Base-by-base conservation (phyloP, 2,797 vertebrate species). In the Enoplosus armatus region DNA sequence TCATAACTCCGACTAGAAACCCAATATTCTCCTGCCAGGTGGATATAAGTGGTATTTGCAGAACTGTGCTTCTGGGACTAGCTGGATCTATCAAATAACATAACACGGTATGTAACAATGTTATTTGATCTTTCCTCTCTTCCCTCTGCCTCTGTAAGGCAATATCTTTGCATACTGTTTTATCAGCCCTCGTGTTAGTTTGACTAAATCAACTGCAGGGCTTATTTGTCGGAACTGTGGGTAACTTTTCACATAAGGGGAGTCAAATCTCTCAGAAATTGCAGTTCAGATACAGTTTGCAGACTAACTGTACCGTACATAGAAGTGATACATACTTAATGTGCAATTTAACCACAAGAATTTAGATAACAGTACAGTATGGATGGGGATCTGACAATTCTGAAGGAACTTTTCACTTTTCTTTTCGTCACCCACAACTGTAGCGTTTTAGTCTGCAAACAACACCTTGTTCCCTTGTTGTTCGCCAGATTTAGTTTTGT, bases 11-110 rank as follows among this genome's bases (percentile, higher is more conserved):
- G 79, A 85, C 90, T 82, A 58, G 85, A 87, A 92, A 92, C 83
- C 79, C 84, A 93, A 94, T 93, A 92, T 90, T 86, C 71, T 88
- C 83, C 79, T 84, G 64, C 90, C 84, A 88, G 90, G 91, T 92
- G 75, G 80, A 89, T 91, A 80, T 90, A 90, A 89, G 83, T 89
- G 73, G 72, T 91, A 82, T 93, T 93, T 92, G 92, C 90, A 84
- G 82, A 87, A 83, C 65, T 74, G 77, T 85, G 82, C 89, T 85
- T 87, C 80, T 78, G 85, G 88, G 88, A 89, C 75, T 48, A 64
- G 79, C 85, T 85, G 75, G 64, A 86, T 90, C 87, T 87, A 90
- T 93, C 90, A 91, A 90, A 92, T 90, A 90, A 87, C 90, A 91
- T 72, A 70, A 83, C 77, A 75, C 85, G 85, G 82, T 82, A 88